phyloP scores from a whole-genome alignment of 2,113 vertebrate genomes.

The Alligator mississippiensis region DNA sequence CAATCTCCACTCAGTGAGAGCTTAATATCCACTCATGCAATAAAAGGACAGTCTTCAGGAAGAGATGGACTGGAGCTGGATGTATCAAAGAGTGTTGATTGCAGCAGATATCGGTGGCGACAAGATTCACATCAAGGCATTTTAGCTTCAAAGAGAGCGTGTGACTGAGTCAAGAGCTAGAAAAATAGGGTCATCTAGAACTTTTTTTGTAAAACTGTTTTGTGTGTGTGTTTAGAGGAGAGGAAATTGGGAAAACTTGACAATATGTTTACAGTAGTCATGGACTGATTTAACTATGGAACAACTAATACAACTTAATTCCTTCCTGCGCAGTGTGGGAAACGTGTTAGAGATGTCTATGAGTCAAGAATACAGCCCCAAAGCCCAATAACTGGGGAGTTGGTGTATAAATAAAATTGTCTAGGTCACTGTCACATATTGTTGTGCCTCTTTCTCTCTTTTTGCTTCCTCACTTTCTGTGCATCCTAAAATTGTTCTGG shows the following conservation, averaged over 20 bases:
- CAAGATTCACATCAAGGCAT: background rate
- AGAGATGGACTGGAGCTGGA: background rate
- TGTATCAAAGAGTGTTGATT: accelerated
- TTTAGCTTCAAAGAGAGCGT: slow-evolving; percentile 18
- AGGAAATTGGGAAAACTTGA: slow-evolving; percentile 18
- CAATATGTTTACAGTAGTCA: slow-evolving; percentile 77
- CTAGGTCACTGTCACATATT: slow-evolving; percentile 32
- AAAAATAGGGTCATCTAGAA: background rate
- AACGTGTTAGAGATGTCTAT: slow-evolving; percentile 47
- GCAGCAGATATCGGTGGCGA: background rate
- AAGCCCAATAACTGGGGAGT: slow-evolving; percentile 57
- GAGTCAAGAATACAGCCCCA: slow-evolving; percentile 20
- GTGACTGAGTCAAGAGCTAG: background rate
- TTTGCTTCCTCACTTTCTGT: background rate
- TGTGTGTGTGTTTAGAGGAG: background rate
- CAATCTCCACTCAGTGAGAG: background rate
- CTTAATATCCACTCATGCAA: background rate
- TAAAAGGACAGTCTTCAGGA: background rate
- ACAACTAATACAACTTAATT: slow-evolving; percentile 57
- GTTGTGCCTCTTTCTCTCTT: slow-evolving; percentile 36
- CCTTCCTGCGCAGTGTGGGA: slow-evolving; percentile 64
- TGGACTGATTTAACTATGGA: slow-evolving; percentile 52
- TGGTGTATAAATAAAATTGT: slow-evolving; percentile 79
- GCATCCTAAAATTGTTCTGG: background rate
- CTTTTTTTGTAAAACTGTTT: background rate